These are phyloP conservation scores for Hydrochoerus hydrochaeris DNA, from an alignment of 2,113 vertebrate genomes.

Conservation along the genomic window DNA sequence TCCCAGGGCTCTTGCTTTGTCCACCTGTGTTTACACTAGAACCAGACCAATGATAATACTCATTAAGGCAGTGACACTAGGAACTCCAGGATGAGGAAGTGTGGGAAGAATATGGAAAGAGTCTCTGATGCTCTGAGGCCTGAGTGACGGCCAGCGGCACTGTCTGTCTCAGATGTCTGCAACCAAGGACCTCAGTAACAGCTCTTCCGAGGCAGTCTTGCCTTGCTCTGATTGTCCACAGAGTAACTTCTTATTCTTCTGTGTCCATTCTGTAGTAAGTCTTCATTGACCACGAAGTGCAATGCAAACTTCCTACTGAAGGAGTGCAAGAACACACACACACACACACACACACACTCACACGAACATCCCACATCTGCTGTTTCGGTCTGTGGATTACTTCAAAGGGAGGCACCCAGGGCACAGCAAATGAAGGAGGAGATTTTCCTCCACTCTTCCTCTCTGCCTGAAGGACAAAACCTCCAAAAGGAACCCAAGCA, in stretches of 20 bases:
- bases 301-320: neutral
- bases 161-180: no score
- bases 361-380: no score
- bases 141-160: no score
- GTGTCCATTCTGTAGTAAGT: neutral
- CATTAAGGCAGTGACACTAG: neutral
- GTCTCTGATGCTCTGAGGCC: neutral
- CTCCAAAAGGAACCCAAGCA: neutral
- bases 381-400: neutral
- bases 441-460: neutral
- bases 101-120: neutral
- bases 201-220: rapidly evolving
- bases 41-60: neutral
- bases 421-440: rapidly evolving
- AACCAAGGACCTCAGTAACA: neutral
- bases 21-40: neutral
- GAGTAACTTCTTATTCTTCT: neutral
- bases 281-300: neutral
- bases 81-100: neutral
- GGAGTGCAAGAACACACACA: neutral
- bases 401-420: neutral
- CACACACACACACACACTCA: no score
- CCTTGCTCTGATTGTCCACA: neutral
- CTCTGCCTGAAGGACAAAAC: neutral
- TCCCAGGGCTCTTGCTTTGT: neutral